Evolutionary conservation across 2,888 invertebrate species (phyloP).

Genomic region (Tupiocoris notatus): DNA sequence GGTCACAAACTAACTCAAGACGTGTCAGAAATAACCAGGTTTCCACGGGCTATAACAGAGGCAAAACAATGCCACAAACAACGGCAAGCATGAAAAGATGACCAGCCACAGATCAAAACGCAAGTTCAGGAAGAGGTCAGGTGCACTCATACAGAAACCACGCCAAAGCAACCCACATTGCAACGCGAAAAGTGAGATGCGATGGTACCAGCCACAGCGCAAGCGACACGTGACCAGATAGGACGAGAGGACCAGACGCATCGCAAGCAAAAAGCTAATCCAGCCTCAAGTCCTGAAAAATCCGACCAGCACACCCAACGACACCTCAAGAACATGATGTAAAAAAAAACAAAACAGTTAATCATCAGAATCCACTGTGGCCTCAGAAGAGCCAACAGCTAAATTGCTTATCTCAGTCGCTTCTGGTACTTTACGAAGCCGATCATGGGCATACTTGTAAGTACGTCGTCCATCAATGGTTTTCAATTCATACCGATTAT

Average conservation of each 20-base stretch:
- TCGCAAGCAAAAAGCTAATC: background rate
- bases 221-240: background rate
- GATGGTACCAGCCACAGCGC: slow-evolving; percentile 8
- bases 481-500: slow-evolving; percentile 5
- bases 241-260: background rate
- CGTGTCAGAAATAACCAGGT: too few relatives aligned
- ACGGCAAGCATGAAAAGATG: background rate
- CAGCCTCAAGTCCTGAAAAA: background rate
- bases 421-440: slow-evolving; percentile 9
- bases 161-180: slow-evolving; percentile 9
- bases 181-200: slow-evolving; percentile 8
- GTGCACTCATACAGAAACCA: background rate
- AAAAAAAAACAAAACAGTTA: background rate
- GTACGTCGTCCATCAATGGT: slow-evolving; percentile 7
- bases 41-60: background rate
- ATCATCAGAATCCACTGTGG: background rate
- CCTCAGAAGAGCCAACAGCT: background rate
- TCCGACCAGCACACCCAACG: background rate
- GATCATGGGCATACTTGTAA: slow-evolving; percentile 11
- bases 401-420: background rate
- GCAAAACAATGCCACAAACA: background rate
- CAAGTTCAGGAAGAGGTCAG: background rate
- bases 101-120: background rate
- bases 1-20: background rate
- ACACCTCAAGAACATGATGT: background rate